Percentiles rank a stretch among this genome's conserved stretches.
phyloP scores from a whole-genome alignment of 2,797 vertebrate species.

The Gobionotothen gibberifrons region DNA sequence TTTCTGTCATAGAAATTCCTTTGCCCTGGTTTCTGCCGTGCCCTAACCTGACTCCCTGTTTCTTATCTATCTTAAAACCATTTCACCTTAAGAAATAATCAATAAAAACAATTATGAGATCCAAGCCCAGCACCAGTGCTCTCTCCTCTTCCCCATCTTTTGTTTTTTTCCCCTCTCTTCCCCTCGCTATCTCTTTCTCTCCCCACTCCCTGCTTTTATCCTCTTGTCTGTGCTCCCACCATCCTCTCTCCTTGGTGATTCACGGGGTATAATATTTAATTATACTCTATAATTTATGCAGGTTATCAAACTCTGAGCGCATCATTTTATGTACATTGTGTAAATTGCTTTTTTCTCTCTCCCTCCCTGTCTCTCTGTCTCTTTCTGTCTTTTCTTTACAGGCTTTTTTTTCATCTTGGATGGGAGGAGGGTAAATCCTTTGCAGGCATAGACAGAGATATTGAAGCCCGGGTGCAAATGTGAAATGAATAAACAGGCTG shows the following conservation, averaged over 20 bases:
- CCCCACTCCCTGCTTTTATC: constrained; percentile 58
- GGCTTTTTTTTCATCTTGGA: constrained; percentile 61
- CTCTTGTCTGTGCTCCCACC: constrained; percentile 67
- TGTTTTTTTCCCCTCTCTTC: constrained; percentile 38
- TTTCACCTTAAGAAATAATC: constrained; percentile 87
- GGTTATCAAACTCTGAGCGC: constrained; percentile 88
- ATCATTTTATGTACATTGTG: constrained; percentile 91
- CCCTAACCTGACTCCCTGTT: constrained; percentile 60
- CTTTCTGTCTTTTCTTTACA: constrained; percentile 71
- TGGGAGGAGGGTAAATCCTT: constrained; percentile 81
- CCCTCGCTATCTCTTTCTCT: constrained; percentile 37
- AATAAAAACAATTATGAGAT: constrained; percentile 88
- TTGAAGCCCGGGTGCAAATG: constrained; percentile 87
- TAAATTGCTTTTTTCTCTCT: constrained; percentile 85
- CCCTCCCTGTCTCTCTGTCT: constrained; percentile 61
- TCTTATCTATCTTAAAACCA: constrained; percentile 83
- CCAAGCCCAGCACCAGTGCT: constrained; percentile 56
- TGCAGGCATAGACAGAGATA: constrained; percentile 88
- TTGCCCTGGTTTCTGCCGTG: constrained; percentile 51
- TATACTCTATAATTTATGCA: constrained; percentile 89
- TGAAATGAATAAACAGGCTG: constrained; percentile 89
- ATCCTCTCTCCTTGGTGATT: constrained; percentile 83
- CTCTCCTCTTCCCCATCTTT: constrained; percentile 53
- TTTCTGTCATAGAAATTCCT: constrained; percentile 50
- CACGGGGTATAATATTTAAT: constrained; percentile 88